phyloP scores from a whole-genome alignment of 35 echinoderm and acorn worm species.

The Ophioderma brevispina region DNA sequence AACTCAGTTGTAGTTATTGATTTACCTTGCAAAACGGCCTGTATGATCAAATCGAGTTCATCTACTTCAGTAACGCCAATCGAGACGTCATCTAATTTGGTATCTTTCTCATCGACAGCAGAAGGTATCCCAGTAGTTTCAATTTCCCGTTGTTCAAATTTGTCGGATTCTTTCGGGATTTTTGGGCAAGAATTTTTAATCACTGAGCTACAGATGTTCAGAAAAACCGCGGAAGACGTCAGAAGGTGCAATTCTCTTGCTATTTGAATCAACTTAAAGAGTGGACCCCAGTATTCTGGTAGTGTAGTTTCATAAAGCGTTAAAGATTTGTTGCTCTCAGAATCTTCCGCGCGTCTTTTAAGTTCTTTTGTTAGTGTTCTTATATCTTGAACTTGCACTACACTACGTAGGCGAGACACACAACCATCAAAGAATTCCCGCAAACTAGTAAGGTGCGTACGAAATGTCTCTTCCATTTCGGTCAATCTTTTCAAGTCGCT shows the following conservation, averaged over 20 bases:
- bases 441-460: too few species aligned
- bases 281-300: slow-evolving; percentile 7
- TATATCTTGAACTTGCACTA: too few species aligned
- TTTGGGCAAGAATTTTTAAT: not conserved
- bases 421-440: too few species aligned
- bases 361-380: not conserved
- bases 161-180: not conserved
- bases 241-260: not conserved
- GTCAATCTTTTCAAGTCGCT: too few species aligned
- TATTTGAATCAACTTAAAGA: not conserved
- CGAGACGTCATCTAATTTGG: too few species aligned
- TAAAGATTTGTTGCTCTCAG: not conserved
- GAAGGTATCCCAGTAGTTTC: too few species aligned
- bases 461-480: too few species aligned
- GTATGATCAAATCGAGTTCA: too few species aligned
- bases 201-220: not conserved
- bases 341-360: not conserved
- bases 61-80: too few species aligned
- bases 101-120: not conserved
- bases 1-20: not conserved
- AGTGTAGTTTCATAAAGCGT: not conserved
- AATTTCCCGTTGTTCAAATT: not conserved
- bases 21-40: not conserved
- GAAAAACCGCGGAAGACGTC: not conserved
- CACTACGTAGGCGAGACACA: too few species aligned